Evolutionary conservation across 2,888 invertebrate species (phyloP).

Genomic region (Melanostoma scalare): DNA sequence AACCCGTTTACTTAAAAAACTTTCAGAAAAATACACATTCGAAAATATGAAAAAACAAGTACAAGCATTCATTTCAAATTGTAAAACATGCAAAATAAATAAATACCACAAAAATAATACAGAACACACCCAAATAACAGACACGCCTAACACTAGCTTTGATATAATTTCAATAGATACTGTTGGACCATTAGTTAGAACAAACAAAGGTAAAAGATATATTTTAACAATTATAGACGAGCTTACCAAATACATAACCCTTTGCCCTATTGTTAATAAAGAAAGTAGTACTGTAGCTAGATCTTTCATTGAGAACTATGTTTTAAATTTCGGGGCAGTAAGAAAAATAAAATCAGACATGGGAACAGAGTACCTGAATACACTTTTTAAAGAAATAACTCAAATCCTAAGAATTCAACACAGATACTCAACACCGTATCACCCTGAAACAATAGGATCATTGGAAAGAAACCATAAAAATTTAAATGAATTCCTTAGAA

Average conservation of each 20-base stretch:
- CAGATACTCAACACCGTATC: constrained; percentile 3
- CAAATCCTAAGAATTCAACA: constrained; percentile 12
- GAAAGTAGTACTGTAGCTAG: constrained; percentile 12
- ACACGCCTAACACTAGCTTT: not conserved
- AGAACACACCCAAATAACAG: constrained; percentile 2
- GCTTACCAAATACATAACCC: constrained; percentile 26
- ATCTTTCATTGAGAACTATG: not conserved
- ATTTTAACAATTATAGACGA: constrained; percentile 42
- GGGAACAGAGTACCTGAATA: not conserved
- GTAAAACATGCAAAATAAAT: constrained; percentile 32
- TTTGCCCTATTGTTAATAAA: constrained; percentile 9
- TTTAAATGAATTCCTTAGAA: constrained; percentile 20
- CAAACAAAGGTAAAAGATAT: constrained; percentile 35
- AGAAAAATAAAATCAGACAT: no score
- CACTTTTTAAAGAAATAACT: not conserved
- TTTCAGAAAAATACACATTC: not conserved
- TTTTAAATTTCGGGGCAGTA: no score
- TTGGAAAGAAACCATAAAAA: constrained; percentile 9
- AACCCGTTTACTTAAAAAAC: constrained; percentile 8
- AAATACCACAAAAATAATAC: constrained; percentile 23
- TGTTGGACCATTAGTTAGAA: constrained; percentile 1
- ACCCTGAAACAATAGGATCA: constrained; percentile 11
- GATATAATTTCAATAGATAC: constrained; percentile 5
- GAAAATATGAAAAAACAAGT: constrained; percentile 38
- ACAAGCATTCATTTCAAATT: constrained; percentile 42